Evolutionary conservation across 2,797 vertebrate species (phyloP), one percentile per base, ranked within the genome.

Genomic region (Pempheris klunzingeri): DNA sequence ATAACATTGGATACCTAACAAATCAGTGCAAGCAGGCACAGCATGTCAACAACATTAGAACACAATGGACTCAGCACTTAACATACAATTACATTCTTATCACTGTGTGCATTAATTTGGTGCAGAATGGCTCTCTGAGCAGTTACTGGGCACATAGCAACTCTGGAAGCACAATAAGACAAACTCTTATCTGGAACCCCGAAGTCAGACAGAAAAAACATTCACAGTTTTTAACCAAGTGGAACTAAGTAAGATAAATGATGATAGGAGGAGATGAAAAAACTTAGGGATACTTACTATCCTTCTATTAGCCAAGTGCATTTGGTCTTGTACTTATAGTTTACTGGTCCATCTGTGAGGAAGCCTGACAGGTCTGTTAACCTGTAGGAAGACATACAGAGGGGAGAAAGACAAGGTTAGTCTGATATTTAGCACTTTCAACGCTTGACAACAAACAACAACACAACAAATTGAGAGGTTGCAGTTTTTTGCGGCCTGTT

Each of bases 301-400:
- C 96, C 96, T 91, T 97, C 96, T 86, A 97, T 97, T 59, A 98
- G 94, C 97, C 97, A 98, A 53, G 97, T 98, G 85, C 97, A 98
- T 86, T 98, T 98, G 61, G 97, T 98, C 93, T 98, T 98, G 93
- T 98, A 97, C 86, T 97, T 98, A 66, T 98, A 98, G 93, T 98
- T 97, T 76, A 97, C 95, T 61, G 97, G 97, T 87, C 97, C 97
- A 0, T 92, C 97, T 81, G 97, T 97, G 93, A 98, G 95, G 26
- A 94, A 96, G 84, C 97, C 97, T 14, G 97, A 96, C 81, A 96
- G 94, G 79, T 98, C 97, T 36, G 96, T 97, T 90, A 98, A 92
- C 92, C 97, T 98, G 89, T 0, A 46, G 44, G 22, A 38, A 28
- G 59, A 72, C 22, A 80, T 0, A 52, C 10, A 49, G 28, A 59